These are phyloP conservation scores for Tholera decimalis DNA, from an alignment of 2,888 invertebrate species.

Conservation along the genomic window DNA sequence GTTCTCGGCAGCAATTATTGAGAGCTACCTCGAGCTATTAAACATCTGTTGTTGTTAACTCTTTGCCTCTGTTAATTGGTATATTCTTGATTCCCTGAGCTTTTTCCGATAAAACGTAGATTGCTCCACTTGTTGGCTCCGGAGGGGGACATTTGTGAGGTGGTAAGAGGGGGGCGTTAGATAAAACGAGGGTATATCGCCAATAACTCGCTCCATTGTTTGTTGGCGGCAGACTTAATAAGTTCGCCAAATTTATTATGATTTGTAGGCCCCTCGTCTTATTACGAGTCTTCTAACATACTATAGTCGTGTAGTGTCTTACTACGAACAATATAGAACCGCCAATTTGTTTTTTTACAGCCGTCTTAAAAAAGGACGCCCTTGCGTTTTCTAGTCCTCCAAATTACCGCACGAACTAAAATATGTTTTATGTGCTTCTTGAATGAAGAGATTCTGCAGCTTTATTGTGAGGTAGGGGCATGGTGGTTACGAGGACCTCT, in stretches of 20 bases:
- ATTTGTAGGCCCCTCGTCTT: constrained; percentile 88
- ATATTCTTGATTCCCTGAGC: constrained; percentile 84
- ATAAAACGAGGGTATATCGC: constrained; percentile 89
- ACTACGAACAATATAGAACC: constrained; percentile 70
- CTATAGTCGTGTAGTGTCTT: constrained; percentile 72
- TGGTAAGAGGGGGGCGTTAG: constrained; percentile 75
- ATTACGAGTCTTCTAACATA: constrained; percentile 85
- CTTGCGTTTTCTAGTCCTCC: constrained; percentile 67
- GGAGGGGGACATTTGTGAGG: constrained; percentile 69
- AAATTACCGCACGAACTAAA: constrained; percentile 67
- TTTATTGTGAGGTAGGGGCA: constrained; percentile 64
- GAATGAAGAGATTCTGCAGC: constrained; percentile 65
- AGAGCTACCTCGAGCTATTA: constrained; percentile 67
- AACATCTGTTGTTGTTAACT: constrained; percentile 75
- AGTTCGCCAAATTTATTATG: constrained; percentile 90
- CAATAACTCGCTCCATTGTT: constrained; percentile 90
- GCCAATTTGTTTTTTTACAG: constrained; percentile 78
- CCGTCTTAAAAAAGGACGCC: constrained; percentile 73
- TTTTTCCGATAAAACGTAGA: constrained; percentile 88
- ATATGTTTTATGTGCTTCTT: constrained; percentile 67
- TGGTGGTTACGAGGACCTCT: constrained; percentile 58
- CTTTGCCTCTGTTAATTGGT: constrained; percentile 84
- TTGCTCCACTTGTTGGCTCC: constrained; percentile 83
- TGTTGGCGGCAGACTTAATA: constrained; percentile 90
- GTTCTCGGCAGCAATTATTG: constrained; percentile 60